Conservation (phyloP, 2,113 vertebrate genomes). For the Dipodomys stephensi region DNA sequence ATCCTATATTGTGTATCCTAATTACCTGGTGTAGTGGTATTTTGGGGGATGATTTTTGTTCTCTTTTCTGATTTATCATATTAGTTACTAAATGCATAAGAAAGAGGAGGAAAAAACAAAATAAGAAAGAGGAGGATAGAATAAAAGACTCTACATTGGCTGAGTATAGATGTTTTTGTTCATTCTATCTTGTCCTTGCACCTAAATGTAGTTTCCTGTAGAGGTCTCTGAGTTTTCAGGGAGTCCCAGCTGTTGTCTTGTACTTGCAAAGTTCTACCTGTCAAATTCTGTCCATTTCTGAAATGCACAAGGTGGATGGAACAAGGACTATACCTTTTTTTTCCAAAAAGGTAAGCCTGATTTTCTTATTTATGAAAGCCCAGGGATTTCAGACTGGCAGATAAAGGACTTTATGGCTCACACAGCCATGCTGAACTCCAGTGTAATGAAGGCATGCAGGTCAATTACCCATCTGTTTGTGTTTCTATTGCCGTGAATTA, state of each 20-base stretch:
- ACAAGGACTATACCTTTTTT: constrained; percentile 3
- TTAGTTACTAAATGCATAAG: constrained; percentile 28
- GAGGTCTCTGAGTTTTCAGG: constrained; percentile 16
- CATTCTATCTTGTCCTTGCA: constrained; percentile 18
- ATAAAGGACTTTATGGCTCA: constrained; percentile 77
- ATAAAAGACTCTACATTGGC: constrained; percentile 42
- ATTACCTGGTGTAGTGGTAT: not conserved
- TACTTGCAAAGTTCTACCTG: constrained; percentile 72
- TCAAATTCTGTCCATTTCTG: constrained; percentile 75
- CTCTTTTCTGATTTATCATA: constrained; percentile 59
- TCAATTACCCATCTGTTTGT: constrained; percentile 89
- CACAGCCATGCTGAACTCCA: constrained; percentile 75
- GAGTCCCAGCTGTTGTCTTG: constrained; percentile 77
- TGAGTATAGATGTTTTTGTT: not conserved
- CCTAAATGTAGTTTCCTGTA: not conserved
- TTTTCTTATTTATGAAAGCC: constrained; percentile 59
- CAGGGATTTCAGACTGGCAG: constrained; percentile 78
- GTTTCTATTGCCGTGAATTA: constrained; percentile 83
- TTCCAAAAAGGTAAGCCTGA: not conserved
- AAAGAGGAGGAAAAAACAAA: no score
- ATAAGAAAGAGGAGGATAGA: not conserved
- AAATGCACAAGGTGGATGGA: not conserved
- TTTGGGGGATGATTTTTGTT: not conserved
- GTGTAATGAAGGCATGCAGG: constrained; percentile 81
- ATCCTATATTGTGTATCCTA: not conserved